These are phyloP conservation scores for Drosophila oshimai DNA, from an alignment of 1,140 invertebrate genomes.

Conservation along the genomic window DNA sequence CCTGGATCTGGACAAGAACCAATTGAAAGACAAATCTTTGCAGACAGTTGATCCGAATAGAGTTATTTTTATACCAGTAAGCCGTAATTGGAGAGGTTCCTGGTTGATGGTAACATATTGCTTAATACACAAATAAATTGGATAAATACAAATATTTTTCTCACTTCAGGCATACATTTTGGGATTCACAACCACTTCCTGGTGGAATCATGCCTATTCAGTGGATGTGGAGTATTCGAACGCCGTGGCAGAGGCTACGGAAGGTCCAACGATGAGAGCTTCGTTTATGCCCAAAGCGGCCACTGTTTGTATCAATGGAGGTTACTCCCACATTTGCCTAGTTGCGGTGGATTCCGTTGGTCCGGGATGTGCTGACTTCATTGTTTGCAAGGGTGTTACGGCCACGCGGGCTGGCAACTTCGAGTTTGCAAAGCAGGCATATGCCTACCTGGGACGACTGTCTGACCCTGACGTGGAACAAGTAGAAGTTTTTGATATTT, in stretches of 20 bases:
- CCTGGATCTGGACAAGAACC: not conserved
- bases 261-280: not conserved
- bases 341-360: not conserved
- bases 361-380: too few relatives aligned
- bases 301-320: not conserved
- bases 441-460: not conserved
- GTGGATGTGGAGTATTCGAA: not conserved
- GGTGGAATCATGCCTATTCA: not conserved
- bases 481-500: too few relatives aligned
- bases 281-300: not conserved
- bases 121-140: too few relatives aligned
- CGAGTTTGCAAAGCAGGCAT: not conserved
- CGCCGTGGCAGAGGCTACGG: not conserved
- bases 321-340: not conserved
- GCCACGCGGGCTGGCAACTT: not conserved
- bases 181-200: not conserved
- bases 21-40: not conserved
- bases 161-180: constrained; percentile 2
- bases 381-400: not conserved
- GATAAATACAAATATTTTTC: too few relatives aligned
- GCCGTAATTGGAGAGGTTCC: not conserved
- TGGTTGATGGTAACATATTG: not conserved
- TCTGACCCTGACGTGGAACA: not conserved
- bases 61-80: not conserved
- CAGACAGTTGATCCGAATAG: not conserved